Evolutionary conservation across 2,797 vertebrate genomes (phyloP).

Genomic region (Halcyon badia): DNA sequence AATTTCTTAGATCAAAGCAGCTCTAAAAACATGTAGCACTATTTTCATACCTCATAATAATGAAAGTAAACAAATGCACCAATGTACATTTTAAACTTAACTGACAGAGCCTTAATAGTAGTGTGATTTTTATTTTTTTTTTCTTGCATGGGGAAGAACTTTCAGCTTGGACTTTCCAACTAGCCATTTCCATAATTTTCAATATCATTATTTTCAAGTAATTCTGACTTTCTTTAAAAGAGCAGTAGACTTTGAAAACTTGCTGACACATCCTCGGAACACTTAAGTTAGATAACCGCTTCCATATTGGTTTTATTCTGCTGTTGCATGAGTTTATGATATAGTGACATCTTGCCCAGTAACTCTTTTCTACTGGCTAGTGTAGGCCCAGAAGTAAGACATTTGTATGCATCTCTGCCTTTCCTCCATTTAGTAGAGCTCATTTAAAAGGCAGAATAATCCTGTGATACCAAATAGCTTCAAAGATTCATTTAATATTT

Average conservation of each 20-base stretch:
- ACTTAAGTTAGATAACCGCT: background rate
- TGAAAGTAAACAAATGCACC: background rate
- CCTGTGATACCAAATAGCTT: background rate
- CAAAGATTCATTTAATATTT: background rate
- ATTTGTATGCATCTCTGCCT: background rate
- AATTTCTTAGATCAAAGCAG: conserved; percentile 17
- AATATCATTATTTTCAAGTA: background rate
- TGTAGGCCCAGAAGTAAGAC: background rate
- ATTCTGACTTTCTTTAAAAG: background rate
- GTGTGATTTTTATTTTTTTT: background rate
- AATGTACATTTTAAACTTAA: background rate
- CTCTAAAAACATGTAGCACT: background rate
- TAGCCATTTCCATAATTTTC: background rate
- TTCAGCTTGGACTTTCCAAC: conserved; percentile 1
- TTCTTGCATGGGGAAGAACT: background rate
- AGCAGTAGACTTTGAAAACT: background rate
- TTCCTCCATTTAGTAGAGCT: background rate
- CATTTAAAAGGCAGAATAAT: conserved; percentile 3
- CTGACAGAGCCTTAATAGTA: no score
- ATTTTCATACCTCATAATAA: background rate
- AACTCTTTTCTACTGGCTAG: background rate
- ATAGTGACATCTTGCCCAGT: background rate
- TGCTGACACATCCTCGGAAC: background rate
- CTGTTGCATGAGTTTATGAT: background rate
- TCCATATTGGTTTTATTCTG: background rate